phyloP scores from a whole-genome alignment of 2,888 invertebrate genomes.

The Hirtodrosophila histrioides region DNA sequence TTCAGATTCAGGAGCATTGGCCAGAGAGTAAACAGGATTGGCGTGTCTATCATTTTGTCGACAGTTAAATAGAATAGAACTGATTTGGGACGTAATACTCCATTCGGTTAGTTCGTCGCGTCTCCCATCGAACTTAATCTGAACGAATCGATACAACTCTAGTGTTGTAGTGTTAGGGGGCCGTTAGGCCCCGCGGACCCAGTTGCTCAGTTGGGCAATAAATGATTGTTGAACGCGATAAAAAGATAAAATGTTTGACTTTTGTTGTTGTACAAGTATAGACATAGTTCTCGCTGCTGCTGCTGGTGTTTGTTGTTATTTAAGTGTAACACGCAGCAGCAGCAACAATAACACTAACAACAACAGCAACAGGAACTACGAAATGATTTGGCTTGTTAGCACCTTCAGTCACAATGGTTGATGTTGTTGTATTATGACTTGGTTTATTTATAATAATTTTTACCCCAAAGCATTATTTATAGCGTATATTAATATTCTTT shows the following conservation, averaged over 20 bases:
- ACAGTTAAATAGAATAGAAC: too few species aligned
- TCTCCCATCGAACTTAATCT: too few species aligned
- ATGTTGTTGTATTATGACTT: conserved; percentile 59
- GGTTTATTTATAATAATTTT: conserved; percentile 74
- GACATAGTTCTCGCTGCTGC: conserved; percentile 16
- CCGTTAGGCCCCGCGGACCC: conserved; percentile 38
- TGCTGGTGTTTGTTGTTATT: conserved; percentile 49
- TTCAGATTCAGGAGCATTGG: too few species aligned
- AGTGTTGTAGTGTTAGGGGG: not conserved
- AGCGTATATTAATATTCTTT: conserved; percentile 82
- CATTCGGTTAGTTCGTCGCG: too few species aligned
- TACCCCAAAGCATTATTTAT: conserved; percentile 80
- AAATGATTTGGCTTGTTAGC: conserved; percentile 69
- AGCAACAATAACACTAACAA: conserved; percentile 37
- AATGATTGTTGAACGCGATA: conserved; percentile 81
- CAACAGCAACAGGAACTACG: conserved; percentile 18
- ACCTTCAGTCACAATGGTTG: conserved; percentile 51
- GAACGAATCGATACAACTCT: not conserved
- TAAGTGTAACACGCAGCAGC: conserved; percentile 63
- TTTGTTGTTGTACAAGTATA: conserved; percentile 54
- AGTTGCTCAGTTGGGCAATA: conserved; percentile 72
- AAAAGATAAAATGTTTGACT: conserved; percentile 80
- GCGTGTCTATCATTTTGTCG: too few species aligned
- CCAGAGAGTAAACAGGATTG: too few species aligned
- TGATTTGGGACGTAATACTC: too few species aligned